Evolutionary conservation across 2,113 vertebrate species (phyloP).

Genomic region (Falcunculus frontatus): DNA sequence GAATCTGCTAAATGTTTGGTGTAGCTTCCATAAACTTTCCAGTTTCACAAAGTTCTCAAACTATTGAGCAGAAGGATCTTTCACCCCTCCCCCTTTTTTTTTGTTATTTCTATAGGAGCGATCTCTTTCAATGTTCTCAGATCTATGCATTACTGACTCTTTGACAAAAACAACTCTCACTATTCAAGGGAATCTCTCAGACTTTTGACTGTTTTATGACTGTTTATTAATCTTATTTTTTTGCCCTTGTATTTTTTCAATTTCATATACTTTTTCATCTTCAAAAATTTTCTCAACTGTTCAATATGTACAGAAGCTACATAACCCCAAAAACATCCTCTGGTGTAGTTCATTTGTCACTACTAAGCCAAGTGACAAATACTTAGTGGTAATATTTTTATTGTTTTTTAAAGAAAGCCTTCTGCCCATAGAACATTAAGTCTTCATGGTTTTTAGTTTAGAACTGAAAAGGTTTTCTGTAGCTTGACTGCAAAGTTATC

Average conservation of each 20-base stretch:
- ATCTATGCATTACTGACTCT: background rate
- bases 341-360: background rate
- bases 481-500: background rate
- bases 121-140: background rate
- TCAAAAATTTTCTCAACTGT: background rate
- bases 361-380: background rate
- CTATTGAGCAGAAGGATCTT: background rate
- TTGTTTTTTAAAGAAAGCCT: background rate
- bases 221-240: background rate
- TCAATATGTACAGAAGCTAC: background rate
- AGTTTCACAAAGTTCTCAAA: background rate
- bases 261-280: background rate
- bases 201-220: background rate
- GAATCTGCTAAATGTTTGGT: background rate
- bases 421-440: background rate
- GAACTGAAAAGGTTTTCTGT: background rate
- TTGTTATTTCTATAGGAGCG: background rate
- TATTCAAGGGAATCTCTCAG: background rate
- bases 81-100: background rate
- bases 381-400: background rate
- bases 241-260: background rate
- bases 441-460: background rate
- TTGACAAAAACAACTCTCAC: background rate
- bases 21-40: background rate
- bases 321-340: background rate